A percentile compares a stretch with the other conserved stretches of the same genome.
These are phyloP conservation scores for Acanthosepion lycidas DNA, from an alignment of 2,888 invertebrate genomes.

Conservation along the genomic window DNA sequence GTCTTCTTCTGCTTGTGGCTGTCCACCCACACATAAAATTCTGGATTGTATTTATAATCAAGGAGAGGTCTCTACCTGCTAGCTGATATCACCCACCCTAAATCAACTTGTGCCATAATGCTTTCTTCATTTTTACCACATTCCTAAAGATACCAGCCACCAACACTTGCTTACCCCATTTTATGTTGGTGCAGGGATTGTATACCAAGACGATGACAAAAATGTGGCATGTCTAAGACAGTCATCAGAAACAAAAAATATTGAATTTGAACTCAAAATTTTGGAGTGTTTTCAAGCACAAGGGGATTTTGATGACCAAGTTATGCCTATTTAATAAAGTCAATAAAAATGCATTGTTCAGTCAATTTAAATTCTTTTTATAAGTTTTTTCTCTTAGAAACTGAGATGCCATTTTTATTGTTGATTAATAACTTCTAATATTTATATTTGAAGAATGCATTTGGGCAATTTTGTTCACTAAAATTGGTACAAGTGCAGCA, in stretches of 20 bases:
- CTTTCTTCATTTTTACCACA: not conserved
- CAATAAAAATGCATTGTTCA: too few relatives aligned
- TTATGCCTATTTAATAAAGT: too few relatives aligned
- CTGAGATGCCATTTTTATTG: too few relatives aligned
- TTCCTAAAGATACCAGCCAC: not conserved
- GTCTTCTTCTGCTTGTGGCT: not conserved
- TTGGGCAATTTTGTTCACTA: too few relatives aligned
- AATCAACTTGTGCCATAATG: constrained; percentile 15
- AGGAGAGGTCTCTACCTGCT: not conserved
- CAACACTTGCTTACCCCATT: constrained; percentile 11
- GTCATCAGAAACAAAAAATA: not conserved
- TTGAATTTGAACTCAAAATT: not conserved
- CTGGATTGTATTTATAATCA: constrained; percentile 33
- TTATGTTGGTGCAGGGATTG: not conserved
- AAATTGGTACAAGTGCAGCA: too few relatives aligned
- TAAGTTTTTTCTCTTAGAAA: too few relatives aligned
- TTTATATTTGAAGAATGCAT: too few relatives aligned
- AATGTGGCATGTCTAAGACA: not conserved
- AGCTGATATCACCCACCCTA: constrained; percentile 17
- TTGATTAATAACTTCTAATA: too few relatives aligned
- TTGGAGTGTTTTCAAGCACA: too few relatives aligned
- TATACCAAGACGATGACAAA: not conserved
- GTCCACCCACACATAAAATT: constrained; percentile 8
- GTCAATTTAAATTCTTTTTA: too few relatives aligned
- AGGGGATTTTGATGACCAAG: too few relatives aligned